Percentiles rank a stretch among this genome's conserved stretches.
Evolutionary conservation across 2,113 vertebrate genomes (phyloP).

Genomic region (Psophia crepitans): DNA sequence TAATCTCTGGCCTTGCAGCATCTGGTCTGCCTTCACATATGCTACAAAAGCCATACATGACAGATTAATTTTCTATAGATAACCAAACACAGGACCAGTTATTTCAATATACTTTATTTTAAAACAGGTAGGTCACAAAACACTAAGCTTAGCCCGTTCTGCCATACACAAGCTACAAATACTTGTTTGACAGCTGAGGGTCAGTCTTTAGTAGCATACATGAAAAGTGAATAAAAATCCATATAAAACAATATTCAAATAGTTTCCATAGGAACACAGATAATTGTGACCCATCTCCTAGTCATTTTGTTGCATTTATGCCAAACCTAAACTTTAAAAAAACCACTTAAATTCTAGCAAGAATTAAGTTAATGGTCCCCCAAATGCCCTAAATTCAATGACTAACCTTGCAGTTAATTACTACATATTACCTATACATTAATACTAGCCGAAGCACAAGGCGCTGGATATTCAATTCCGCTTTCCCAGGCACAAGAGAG

Average conservation of each 20-base stretch:
- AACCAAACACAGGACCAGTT: slow-evolving; percentile 2
- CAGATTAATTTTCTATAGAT: neutral
- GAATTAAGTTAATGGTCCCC: slow-evolving; percentile 79
- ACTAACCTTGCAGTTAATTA: slow-evolving; percentile 58
- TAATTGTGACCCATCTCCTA: slow-evolving; percentile 89
- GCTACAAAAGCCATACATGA: neutral
- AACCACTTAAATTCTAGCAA: slow-evolving; percentile 65
- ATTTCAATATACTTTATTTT: slow-evolving; percentile 80
- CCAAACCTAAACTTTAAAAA: slow-evolving; percentile 66
- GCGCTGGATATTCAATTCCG: slow-evolving; percentile 80
- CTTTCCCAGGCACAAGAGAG: slow-evolving; percentile 88
- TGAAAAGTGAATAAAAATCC: slow-evolving; percentile 83
- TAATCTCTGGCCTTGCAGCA: neutral
- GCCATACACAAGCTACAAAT: slow-evolving; percentile 81
- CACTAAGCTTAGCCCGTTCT: slow-evolving; percentile 59
- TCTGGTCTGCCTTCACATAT: neutral
- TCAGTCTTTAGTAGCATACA: slow-evolving; percentile 70
- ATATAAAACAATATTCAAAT: slow-evolving; percentile 87
- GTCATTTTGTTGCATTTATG: slow-evolving; percentile 73
- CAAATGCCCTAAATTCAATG: slow-evolving; percentile 59
- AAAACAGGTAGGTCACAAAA: slow-evolving; percentile 74
- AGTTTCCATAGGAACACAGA: slow-evolving; percentile 98
- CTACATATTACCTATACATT: slow-evolving; percentile 73
- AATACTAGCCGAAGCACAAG: slow-evolving; percentile 81
- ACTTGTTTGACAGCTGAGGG: slow-evolving; percentile 73